Conservation (phyloP, 2,113 vertebrate species). For the Zapornia atra region DNA sequence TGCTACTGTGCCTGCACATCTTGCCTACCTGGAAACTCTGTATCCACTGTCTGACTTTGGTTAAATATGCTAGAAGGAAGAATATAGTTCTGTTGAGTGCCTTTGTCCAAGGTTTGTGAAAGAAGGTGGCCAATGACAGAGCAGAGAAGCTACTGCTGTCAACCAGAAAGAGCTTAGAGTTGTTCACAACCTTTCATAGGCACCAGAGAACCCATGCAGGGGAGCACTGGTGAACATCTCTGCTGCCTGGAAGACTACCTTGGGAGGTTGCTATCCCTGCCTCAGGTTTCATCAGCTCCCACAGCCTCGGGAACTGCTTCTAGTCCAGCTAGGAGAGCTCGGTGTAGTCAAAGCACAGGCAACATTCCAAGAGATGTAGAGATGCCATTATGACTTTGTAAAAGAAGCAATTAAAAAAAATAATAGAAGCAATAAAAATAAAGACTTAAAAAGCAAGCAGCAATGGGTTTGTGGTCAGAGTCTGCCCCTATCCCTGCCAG, state of each 20-base stretch:
- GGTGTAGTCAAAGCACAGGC: neutral
- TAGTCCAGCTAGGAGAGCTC: neutral
- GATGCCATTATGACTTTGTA: neutral
- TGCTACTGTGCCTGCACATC: neutral
- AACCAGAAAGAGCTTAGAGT: neutral
- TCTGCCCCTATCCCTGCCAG: neutral
- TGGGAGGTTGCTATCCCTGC: neutral
- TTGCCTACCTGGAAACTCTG: neutral
- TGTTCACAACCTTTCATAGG: neutral
- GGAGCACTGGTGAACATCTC: neutral
- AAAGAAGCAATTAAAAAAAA: neutral
- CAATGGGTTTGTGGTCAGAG: too few relatives aligned
- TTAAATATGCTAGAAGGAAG: neutral
- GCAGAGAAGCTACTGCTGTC: neutral
- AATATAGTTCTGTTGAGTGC: neutral
- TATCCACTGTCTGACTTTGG: neutral
- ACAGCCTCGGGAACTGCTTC: neutral
- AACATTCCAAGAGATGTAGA: neutral
- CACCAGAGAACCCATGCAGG: neutral
- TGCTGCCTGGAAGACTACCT: neutral
- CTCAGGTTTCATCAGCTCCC: neutral
- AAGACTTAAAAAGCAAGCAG: neutral
- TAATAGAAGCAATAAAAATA: neutral
- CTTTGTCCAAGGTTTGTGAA: neutral
- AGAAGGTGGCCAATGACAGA: neutral